Percentiles rank a stretch among this genome's conserved stretches.
Conservation (phyloP, 2,888 invertebrate species). For the Hyposoter didymator region DNA sequence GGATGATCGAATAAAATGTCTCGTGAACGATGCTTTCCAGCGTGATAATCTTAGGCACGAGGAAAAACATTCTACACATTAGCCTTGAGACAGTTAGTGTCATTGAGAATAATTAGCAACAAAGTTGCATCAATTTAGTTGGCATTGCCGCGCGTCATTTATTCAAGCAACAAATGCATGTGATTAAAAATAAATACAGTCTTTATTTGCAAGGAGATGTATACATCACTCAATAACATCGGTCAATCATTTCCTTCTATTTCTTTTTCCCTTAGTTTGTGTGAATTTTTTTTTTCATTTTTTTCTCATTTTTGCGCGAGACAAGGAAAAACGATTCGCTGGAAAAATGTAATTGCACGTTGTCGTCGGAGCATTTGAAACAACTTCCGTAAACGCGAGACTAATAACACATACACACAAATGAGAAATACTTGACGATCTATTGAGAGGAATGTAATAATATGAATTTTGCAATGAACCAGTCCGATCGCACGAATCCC, state of each 20-base stretch:
- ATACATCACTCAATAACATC: neutral
- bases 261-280: neutral
- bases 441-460: constrained; percentile 36
- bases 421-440: neutral
- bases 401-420: constrained; percentile 6
- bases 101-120: neutral
- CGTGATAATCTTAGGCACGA: no score
- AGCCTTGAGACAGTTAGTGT: neutral
- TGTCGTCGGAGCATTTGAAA: constrained; percentile 27
- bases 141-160: neutral
- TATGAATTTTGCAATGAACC: constrained; percentile 41
- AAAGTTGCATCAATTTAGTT: neutral
- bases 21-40: neutral
- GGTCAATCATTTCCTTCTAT: neutral
- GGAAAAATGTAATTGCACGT: constrained; percentile 24
- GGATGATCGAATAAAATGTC: no score
- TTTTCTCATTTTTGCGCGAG: neutral
- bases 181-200: constrained; percentile 1
- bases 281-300: neutral
- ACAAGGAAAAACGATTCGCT: neutral
- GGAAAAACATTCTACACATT: neutral
- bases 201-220: neutral
- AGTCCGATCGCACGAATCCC: constrained; percentile 19
- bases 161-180: neutral
- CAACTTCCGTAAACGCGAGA: constrained; percentile 17